phyloP scores from a whole-genome alignment of 2,797 vertebrate species.

The Mormyrops attenuatus region DNA sequence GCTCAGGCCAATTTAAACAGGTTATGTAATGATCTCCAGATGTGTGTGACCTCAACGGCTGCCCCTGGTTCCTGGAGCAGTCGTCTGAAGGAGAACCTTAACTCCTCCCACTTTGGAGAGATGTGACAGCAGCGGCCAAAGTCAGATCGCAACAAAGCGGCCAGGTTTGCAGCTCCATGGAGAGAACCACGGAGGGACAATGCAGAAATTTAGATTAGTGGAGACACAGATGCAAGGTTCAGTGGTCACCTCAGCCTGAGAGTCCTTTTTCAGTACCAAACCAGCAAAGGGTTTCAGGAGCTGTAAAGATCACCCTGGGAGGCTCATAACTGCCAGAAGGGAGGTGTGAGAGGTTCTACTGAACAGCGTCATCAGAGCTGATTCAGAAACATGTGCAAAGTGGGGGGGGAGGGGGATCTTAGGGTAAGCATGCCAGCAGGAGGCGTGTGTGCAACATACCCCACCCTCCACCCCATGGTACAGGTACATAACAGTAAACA shows the following conservation, averaged over 20 bases:
- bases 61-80: background rate
- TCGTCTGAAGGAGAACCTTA: background rate
- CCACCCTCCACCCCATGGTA: background rate
- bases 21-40: background rate
- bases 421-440: background rate
- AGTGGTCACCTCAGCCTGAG: background rate
- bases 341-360: background rate
- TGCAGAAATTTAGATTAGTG: background rate
- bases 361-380: background rate
- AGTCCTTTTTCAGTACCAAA: background rate
- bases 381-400: background rate
- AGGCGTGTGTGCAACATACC: background rate
- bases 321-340: background rate
- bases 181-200: background rate
- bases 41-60: background rate
- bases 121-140: background rate
- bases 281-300: background rate
- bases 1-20: background rate
- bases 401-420: background rate
- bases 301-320: background rate
- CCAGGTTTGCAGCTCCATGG: background rate
- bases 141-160: background rate
- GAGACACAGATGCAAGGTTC: background rate
- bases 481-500: background rate
- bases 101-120: background rate